Evolutionary conservation across 1,140 invertebrate genomes (phyloP).

Genomic region (Meloidogyne hapla): DNA sequence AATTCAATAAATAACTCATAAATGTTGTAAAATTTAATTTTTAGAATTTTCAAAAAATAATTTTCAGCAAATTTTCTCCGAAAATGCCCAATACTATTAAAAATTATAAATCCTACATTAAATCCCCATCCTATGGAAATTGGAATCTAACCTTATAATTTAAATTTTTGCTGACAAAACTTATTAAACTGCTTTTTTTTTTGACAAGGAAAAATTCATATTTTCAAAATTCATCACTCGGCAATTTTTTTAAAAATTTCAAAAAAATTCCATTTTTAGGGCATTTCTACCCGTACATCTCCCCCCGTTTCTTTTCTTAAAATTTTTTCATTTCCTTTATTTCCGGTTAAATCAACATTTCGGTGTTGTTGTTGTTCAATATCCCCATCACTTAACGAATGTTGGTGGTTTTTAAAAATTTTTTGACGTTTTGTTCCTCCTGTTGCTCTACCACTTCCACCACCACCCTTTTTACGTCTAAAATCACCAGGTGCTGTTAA

Average conservation of each 20-base stretch:
- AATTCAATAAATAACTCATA: too few relatives aligned
- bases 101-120: too few relatives aligned
- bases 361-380: background rate
- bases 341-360: background rate
- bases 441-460: background rate
- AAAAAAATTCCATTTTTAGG: background rate
- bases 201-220: too few relatives aligned
- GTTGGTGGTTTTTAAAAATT: background rate
- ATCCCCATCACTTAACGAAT: background rate
- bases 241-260: background rate
- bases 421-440: background rate
- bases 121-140: too few relatives aligned
- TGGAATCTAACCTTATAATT: too few relatives aligned
- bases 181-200: too few relatives aligned
- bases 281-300: background rate
- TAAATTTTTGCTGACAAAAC: too few relatives aligned
- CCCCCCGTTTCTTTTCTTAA: background rate
- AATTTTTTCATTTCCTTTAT: background rate
- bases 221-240: too few relatives aligned
- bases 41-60: too few relatives aligned
- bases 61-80: too few relatives aligned
- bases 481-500: constrained; percentile 23
- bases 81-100: too few relatives aligned
- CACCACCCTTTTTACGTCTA: background rate
- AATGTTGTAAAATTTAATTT: too few relatives aligned